Conservation (phyloP, 2,888 invertebrate genomes). For the Azorinus chamasolen region DNA sequence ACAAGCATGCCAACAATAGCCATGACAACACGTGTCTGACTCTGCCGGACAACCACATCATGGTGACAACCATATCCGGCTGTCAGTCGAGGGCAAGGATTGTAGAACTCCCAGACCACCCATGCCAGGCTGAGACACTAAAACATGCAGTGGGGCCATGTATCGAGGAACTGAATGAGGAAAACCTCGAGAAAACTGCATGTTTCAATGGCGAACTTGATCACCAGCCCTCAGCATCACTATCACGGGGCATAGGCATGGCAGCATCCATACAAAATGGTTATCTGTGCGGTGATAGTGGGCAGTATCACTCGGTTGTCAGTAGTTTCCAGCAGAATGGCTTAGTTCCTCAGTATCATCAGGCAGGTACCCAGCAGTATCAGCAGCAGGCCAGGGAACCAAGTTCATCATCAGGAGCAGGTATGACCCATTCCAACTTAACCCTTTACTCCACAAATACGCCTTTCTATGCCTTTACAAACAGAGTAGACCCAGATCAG, state of each 20-base stretch:
- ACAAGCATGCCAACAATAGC: slow-evolving; percentile 46
- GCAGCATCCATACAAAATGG: no score
- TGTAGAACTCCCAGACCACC: slow-evolving; percentile 14
- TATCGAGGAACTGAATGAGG: slow-evolving; percentile 47
- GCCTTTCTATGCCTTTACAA: no score
- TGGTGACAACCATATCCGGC: not conserved
- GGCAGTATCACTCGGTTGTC: no score
- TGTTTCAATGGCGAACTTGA: slow-evolving; percentile 53
- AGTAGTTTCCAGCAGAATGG: slow-evolving; percentile 5
- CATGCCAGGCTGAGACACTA: no score
- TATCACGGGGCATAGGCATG: no score
- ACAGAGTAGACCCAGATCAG: no score
- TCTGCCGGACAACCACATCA: slow-evolving; percentile 48
- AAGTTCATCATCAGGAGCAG: no score
- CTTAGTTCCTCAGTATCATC: not conserved
- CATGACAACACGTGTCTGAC: slow-evolving; percentile 33
- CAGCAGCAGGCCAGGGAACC: no score
- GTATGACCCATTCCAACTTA: no score
- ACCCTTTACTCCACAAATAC: no score
- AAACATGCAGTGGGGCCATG: slow-evolving; percentile 13
- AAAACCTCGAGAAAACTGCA: slow-evolving; percentile 46
- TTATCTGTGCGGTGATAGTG: no score
- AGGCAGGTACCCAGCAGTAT: no score
- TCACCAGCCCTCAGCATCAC: not conserved
- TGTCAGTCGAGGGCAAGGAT: slow-evolving; percentile 22